These are phyloP conservation scores for Rotaria sp. DNA, from an alignment of 2,888 invertebrate species.

Conservation along the genomic window DNA sequence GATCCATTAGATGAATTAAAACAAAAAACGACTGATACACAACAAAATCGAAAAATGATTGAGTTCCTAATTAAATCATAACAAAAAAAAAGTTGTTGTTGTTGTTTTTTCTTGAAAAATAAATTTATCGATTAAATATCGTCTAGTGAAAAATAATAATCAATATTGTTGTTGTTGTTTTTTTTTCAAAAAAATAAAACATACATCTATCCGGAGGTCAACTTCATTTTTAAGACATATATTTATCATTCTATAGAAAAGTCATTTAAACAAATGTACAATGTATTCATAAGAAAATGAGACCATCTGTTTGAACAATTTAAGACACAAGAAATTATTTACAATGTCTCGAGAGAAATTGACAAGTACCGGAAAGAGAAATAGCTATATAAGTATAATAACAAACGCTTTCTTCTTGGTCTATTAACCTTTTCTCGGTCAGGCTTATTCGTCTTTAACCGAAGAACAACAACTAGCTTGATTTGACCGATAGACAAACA, in stretches of 20 bases:
- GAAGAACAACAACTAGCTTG: not conserved
- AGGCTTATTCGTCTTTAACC: not conserved
- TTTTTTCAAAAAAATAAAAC: no score
- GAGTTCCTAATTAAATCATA: conserved; percentile 20
- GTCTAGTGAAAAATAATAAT: no score
- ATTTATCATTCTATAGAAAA: no score
- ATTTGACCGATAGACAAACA: not conserved
- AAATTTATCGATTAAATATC: no score
- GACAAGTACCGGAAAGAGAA: not conserved
- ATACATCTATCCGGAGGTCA: no score
- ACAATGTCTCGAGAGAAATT: not conserved
- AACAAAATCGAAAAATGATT: conserved; percentile 22
- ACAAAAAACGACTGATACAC: not conserved
- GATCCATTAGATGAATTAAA: not conserved
- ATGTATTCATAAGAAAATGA: not conserved
- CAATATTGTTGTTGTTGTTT: no score
- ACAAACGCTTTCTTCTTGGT: not conserved
- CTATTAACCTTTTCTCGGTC: conserved; percentile 15
- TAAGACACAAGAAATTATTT: not conserved
- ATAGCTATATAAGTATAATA: not conserved
- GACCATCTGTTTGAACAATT: not conserved
- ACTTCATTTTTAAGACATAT: no score
- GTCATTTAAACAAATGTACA: not conserved
- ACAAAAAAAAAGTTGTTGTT: not conserved
- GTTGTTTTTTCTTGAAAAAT: no score